Conservation (phyloP, 2,888 invertebrate genomes). For the Parnassius mnemosyne region DNA sequence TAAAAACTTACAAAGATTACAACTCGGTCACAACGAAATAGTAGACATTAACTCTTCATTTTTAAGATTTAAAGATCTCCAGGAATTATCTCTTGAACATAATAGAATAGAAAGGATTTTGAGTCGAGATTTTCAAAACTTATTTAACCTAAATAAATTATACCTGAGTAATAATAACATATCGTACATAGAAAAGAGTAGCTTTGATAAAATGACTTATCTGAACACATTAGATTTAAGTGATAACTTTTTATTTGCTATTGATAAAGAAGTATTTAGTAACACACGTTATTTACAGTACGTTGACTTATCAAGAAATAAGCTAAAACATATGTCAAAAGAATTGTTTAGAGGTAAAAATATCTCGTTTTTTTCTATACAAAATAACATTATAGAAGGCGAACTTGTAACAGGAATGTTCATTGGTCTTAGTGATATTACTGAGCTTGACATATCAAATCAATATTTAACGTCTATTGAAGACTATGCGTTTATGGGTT, state of each 20-base stretch:
- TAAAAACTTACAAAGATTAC: constrained; percentile 42
- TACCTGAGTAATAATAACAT: constrained; percentile 51
- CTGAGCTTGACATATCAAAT: constrained; percentile 9
- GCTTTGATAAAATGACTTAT: constrained; percentile 38
- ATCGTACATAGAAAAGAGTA: constrained; percentile 37
- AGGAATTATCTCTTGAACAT: constrained; percentile 44
- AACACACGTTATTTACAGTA: constrained; percentile 34
- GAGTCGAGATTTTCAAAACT: constrained; percentile 42
- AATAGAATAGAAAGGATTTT: constrained; percentile 47
- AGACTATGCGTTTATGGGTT: constrained; percentile 53
- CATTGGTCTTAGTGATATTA: constrained; percentile 46
- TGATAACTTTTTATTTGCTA: constrained; percentile 43
- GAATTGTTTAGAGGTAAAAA: constrained; percentile 48
- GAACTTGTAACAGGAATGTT: constrained; percentile 49
- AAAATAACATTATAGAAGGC: constrained; percentile 48
- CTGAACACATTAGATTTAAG: constrained; percentile 45
- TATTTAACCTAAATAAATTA: constrained; percentile 37
- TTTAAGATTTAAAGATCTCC: constrained; percentile 37
- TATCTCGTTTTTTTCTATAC: constrained; percentile 45
- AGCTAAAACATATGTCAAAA: constrained; percentile 45
- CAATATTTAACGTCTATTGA: constrained; percentile 42
- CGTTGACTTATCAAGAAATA: constrained; percentile 52
- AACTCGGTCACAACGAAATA: constrained; percentile 55
- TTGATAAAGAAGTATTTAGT: constrained; percentile 42
- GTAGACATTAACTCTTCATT: constrained; percentile 48